These are phyloP conservation scores for Pyrocephalus nanus DNA, from an alignment of 2,797 vertebrate species.

Conservation along the genomic window DNA sequence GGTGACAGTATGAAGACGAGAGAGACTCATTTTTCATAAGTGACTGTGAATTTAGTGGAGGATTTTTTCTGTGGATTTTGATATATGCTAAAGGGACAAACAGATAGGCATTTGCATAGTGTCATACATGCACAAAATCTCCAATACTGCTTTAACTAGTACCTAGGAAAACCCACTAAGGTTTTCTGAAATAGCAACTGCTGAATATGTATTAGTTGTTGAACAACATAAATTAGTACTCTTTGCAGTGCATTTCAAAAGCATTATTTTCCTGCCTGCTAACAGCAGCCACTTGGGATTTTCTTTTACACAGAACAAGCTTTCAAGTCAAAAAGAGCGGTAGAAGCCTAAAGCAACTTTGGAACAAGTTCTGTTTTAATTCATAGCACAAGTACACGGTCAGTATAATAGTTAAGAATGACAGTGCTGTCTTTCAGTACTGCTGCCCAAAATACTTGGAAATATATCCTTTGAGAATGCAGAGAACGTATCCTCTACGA, in stretches of 20 bases:
- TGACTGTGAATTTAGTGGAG: neutral
- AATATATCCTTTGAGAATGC: conserved; percentile 66
- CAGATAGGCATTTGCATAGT: neutral
- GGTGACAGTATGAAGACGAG: neutral
- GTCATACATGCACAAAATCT: neutral
- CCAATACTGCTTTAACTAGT: neutral
- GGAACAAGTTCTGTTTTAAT: conserved; percentile 7
- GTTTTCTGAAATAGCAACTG: neutral
- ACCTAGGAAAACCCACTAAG: neutral
- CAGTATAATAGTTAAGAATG: conserved; percentile 62
- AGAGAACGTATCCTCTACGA: conserved; percentile 67
- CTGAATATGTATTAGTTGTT: neutral
- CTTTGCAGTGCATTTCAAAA: neutral
- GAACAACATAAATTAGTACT: neutral
- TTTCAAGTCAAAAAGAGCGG: neutral
- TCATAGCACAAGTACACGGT: neutral
- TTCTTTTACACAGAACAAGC: neutral
- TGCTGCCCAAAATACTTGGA: conserved; percentile 58
- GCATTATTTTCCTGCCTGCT: neutral
- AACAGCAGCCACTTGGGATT: neutral
- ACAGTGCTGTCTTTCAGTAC: conserved; percentile 63
- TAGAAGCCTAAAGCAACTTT: neutral
- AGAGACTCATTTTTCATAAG: neutral
- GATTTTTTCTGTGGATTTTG: neutral
- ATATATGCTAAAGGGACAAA: neutral